These are phyloP conservation scores for Pseudorasbora parva DNA, from an alignment of 2,113 vertebrate genomes.

Conservation along the genomic window DNA sequence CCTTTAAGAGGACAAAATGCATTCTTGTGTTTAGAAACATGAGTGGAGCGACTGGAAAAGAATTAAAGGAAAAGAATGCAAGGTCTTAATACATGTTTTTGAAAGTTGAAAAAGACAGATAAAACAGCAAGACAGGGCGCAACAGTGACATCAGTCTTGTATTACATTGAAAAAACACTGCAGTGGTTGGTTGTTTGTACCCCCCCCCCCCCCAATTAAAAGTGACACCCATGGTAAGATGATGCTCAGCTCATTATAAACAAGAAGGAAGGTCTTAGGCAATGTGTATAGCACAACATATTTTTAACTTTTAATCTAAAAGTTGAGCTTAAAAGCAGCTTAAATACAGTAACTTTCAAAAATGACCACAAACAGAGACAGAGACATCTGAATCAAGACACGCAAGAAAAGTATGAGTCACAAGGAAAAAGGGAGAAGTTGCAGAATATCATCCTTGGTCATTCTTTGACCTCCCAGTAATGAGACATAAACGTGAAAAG, in stretches of 20 bases:
- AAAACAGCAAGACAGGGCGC: too few species aligned
- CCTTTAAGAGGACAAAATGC: too few species aligned
- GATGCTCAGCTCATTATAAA: background rate
- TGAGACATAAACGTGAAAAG: conserved; percentile 66
- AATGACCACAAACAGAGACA: background rate
- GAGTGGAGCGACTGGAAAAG: too few species aligned
- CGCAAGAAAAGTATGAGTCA: background rate
- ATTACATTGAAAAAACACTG: too few species aligned
- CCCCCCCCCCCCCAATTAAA: too few species aligned
- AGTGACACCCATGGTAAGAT: background rate
- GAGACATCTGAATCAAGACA: conserved; percentile 3
- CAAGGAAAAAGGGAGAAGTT: conserved; percentile 29
- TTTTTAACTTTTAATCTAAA: background rate
- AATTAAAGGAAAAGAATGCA: too few species aligned
- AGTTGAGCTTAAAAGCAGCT: background rate
- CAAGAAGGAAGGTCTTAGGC: background rate
- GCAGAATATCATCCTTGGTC: conserved; percentile 29
- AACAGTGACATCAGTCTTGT: too few species aligned
- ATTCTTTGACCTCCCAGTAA: conserved; percentile 64
- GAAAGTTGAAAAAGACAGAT: too few species aligned
- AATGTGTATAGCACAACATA: background rate
- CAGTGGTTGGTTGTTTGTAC: too few species aligned
- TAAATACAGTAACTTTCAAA: background rate
- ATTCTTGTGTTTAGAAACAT: too few species aligned
- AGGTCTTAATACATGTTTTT: too few species aligned